Conservation (phyloP, 2,888 invertebrate genomes). For the Blastobasis lacticolella region DNA sequence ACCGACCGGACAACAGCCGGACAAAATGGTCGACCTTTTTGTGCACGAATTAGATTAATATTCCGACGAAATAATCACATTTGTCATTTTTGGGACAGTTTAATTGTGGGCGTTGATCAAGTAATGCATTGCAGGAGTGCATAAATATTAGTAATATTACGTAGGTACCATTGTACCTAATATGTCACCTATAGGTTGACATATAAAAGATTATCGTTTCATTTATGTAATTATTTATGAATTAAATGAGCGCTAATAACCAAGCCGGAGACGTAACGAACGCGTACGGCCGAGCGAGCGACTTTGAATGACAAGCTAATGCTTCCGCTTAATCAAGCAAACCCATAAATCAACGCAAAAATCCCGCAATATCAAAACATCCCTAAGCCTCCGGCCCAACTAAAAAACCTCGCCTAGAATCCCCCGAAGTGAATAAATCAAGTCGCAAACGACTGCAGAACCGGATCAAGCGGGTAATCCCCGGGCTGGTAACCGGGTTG, state of each 20-base stretch:
- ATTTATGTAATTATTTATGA: too few species aligned
- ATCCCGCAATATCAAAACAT: slow-evolving; percentile 14
- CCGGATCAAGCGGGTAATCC: slow-evolving; percentile 65
- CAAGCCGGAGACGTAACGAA: not conserved
- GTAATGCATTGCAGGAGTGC: too few species aligned
- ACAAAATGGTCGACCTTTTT: slow-evolving; percentile 31
- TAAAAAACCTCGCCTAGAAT: slow-evolving; percentile 15
- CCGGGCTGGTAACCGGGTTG: slow-evolving; percentile 52
- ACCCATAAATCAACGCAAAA: slow-evolving; percentile 8
- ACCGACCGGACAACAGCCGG: slow-evolving; percentile 19
- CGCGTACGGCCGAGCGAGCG: not conserved
- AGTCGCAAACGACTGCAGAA: slow-evolving; percentile 54
- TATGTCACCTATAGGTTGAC: too few species aligned
- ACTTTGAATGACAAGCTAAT: not conserved
- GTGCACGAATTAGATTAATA: slow-evolving; percentile 29
- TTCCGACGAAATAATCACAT: slow-evolving; percentile 5
- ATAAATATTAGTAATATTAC: too few species aligned
- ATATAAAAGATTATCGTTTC: too few species aligned
- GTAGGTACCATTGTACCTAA: too few species aligned
- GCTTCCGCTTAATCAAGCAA: slow-evolving; percentile 5
- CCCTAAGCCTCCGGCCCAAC: slow-evolving; percentile 11
- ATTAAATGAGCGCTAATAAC: too few species aligned
- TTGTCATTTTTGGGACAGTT: slow-evolving; percentile 20
- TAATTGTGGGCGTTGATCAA: slow-evolving; percentile 11
- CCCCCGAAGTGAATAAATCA: slow-evolving; percentile 58